Evolutionary conservation across 2,797 vertebrate genomes (phyloP), one percentile per base, ranked within the genome.

Genomic region (Holocentrus rufus): DNA sequence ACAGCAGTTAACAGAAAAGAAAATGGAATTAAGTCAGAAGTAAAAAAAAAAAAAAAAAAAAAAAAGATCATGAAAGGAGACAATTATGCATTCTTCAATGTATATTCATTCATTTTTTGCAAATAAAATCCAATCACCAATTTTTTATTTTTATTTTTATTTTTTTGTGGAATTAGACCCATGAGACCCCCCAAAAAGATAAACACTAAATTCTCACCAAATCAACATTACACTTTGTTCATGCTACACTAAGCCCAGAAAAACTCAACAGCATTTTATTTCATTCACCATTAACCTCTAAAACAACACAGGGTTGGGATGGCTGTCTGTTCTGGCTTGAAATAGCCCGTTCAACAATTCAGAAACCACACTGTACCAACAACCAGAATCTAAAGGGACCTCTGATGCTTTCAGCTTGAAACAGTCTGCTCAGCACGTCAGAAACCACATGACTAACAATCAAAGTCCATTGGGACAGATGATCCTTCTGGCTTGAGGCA

Each of bases 361-460:
- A 66, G 52, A 79, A 83, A 77, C 80, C 77, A 30, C 74, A 64
- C 11, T 72, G 49, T 67, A 70, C 67, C 72, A 82, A 76, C 75
- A 76, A 60, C 66, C 83, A 63, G 61, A n/a, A 66, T 59, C 7
- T 54, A 47, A 56, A 56, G 57, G 34, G 72, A 70, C 64, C 46
- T 70, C 59, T 77, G 78, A 83, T 68, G 77, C 53, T 55, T 46
- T 65, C 11, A 52, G 65, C 46, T 59, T 20, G 46, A 77, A 82
- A 70, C 39, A 20, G 59, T 55, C 36, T 1, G 7, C 77, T 68
- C 54, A 42, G 49, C 67, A 20, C 39, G 65, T 47, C 68, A 82
- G 53, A 77, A 81, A 85, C 81, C 76, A 74, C 80, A 77, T 79
- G 81, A 82, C 75, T 70, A 81, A 79, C 81, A 82, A 62, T 49